Base-by-base conservation (phyloP, 2,113 vertebrate species). In the Epinephelus moara region DNA sequence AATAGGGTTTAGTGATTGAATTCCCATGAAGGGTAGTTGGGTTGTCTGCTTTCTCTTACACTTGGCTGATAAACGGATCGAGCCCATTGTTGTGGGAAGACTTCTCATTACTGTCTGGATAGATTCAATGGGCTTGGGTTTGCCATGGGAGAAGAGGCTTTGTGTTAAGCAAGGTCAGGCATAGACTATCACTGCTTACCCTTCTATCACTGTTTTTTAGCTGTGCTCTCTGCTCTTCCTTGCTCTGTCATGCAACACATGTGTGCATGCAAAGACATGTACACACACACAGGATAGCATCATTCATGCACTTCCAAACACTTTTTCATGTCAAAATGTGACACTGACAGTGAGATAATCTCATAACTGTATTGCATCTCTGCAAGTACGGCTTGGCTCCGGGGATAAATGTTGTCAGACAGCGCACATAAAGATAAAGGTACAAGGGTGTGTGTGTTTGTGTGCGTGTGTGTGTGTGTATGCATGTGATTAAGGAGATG, bases 101-200 rank as follows among this genome's bases (percentile, higher is more conserved):
- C 70, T 88, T 86, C 81, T 92, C 79, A 85, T 90, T 90, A 88
- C 75, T 55, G 70, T 70, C 23, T 64, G 63, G 74, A 75, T 72
- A 49, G 75, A 87, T 85, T 90, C 71, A 79, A 82, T 76, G 52
- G 75, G 66, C 80, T 76, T 75, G 70, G 77, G 81, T 89, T 80
- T 81, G 81, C 68, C 61, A 61, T 52, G 66, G 78, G 80, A 77
- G 70, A 57, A 49, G 62, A 79, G 74, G 55, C 80, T 87, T 85
- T 88, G 77, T 75, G 78, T 75, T 79, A 37, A 74, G 70, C 61
- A 83, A 86, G 85, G 88, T 84, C 81, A 75, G 70, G 42, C 71
- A 18, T 30, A 40, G 72, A 79, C 50, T 42, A 52, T 49, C 78
- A 49, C 70, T 23, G 42, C 60, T 69, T 19, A 57, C n/a, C 56